Base-by-base conservation (phyloP, 2,888 invertebrate genomes). In the Trilocha varians region DNA sequence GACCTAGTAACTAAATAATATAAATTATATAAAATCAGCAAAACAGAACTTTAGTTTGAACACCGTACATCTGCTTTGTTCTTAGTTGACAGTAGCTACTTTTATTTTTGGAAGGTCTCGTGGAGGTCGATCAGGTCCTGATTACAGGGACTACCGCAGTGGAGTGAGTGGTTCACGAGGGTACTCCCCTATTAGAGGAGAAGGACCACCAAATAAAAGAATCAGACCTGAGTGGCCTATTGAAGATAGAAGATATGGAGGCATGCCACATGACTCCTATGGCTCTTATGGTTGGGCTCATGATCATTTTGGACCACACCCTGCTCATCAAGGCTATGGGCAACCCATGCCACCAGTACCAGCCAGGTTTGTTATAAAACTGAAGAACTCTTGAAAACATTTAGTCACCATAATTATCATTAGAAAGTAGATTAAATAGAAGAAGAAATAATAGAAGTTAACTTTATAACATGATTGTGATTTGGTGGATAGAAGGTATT, bases 141-240 rank as follows among this genome's bases (percentile, higher is more conserved):
- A 94, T 63, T 91, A 92, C 53, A 87, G 94, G 45, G 94, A 95
- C 47, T 95, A 93, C 62, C 87, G 94, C 1, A 89, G 88, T 2
- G 91, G 91, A 3, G 89, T 87, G 1, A 88, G 90, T 32, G 89
- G 92, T 18, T 91, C 90, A 49, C 78, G 92, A 17, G 91, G 93
- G 0, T 91, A 92, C 57, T 93, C 93, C 0, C 94, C 94, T 1
- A 91, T 92, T 15, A 87, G 94, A 60, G 91, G 91, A 13, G 92
- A 93, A 53, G 88, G 92, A 49, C 93, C 94, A 4, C 91, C 93
- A 0, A 88, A 90, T 53, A 95, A 95, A 63, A 87, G 94, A 42
- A 91, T 94, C 75, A 85, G 95, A 39, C 83, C 86, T 13, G 93
- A 93, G 45, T 93, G 92, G 94, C 90, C 83, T 2, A 64, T 82